A percentile compares a stretch with the other conserved stretches of the same genome.
Conservation (phyloP, 2,888 invertebrate genomes). For the Gari tellinella region DNA sequence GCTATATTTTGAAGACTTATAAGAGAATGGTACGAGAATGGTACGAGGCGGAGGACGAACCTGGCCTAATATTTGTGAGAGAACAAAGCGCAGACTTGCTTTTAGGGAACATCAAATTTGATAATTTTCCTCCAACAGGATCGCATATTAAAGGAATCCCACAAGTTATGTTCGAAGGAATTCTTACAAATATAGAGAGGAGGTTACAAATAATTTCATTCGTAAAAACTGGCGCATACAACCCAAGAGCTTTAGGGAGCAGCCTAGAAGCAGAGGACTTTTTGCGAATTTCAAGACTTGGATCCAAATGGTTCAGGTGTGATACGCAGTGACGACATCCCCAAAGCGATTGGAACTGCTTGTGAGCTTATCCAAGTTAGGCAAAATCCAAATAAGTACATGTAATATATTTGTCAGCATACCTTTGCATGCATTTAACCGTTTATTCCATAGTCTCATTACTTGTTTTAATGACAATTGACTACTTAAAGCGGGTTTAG, state of each 20-base stretch:
- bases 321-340: constrained; percentile 38
- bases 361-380: constrained; percentile 18
- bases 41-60: constrained; percentile 46
- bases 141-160: constrained; percentile 36
- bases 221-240: constrained; percentile 13
- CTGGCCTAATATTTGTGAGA: constrained; percentile 20
- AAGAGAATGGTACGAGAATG: constrained; percentile 31
- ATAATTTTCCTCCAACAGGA: constrained; percentile 8
- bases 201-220: constrained; percentile 15
- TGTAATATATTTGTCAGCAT: too few species aligned
- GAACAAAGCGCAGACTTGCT: constrained; percentile 13
- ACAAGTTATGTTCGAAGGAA: constrained; percentile 38
- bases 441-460: too few species aligned
- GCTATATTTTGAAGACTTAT: constrained; percentile 34
- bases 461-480: too few species aligned
- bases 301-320: constrained; percentile 50
- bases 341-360: constrained; percentile 26
- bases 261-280: constrained; percentile 33
- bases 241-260: constrained; percentile 26
- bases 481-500: too few species aligned
- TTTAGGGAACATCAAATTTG: constrained; percentile 21
- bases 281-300: constrained; percentile 43
- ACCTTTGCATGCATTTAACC: too few species aligned
- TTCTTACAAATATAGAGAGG: constrained; percentile 42
- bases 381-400: constrained; percentile 17